Evolutionary conservation across 1,140 invertebrate species (phyloP), one percentile per base, ranked within the genome.

Genomic region (Lithobius niger): DNA sequence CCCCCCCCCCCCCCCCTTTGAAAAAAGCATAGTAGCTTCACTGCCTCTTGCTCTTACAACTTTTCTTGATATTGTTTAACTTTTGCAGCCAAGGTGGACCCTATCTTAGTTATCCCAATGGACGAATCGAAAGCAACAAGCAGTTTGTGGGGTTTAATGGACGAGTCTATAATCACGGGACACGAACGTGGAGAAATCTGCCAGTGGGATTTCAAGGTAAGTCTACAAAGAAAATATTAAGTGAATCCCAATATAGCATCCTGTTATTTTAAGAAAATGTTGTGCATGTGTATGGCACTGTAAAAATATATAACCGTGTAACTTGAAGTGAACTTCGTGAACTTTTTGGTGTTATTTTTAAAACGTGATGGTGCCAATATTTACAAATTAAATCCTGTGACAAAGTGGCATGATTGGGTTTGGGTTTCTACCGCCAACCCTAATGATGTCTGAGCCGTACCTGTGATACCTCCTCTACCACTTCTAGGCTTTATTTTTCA

Each of bases 111-210:
- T 60, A 79, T 82, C 60, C 74, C 76, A 0, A 58, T 61, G 52
- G 59, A 54, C 76, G 61, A 63, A 3, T 55, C 82, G 0, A 94
- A 95, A 71, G 87, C 96, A 3, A 92, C 92, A 3, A 84, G 91
- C 0, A 80, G 94, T 70, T 70, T 93, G 10, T 97, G 93, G 94
- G 92, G 92, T 43, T 80, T 82, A 26, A 72, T 93, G 21, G 94
- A 97, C 72, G 86, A 96, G 68, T 84, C 79, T 24, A 80, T 98
- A 18, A 83, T 97, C 27, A 92, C 90, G 53, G 94, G 93, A 0
- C 91, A 96, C 71, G 93, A 96, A 71, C 86, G 88, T 73, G 94
- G 95, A 27, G 84, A 88, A 63, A 77, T 97, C 52, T 81, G 78
- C 43, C 82, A 88, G 62, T 97, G 90, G 89, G 93, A 99, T 70